phyloP scores from a whole-genome alignment of 2,888 invertebrate genomes.

The Andrena flavipes region DNA sequence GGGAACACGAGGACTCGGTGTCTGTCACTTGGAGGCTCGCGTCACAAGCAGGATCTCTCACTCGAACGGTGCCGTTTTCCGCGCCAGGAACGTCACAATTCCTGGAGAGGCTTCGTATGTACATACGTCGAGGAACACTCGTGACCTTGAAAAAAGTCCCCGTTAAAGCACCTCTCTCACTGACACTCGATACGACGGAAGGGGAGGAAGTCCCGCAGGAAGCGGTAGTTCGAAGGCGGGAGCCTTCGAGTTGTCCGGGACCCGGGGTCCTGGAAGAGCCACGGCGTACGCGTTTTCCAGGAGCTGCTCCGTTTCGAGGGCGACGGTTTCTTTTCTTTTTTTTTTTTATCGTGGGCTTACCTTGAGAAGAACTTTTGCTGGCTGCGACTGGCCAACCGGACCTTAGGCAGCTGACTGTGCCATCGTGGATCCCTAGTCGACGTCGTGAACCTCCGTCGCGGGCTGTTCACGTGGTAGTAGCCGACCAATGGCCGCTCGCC shows the following conservation, averaged over 20 bases:
- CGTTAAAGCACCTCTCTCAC: constrained; percentile 60
- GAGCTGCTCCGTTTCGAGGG: neutral
- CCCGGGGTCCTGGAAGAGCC: constrained; percentile 20
- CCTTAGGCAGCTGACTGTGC: constrained; percentile 88
- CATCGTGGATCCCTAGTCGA: constrained; percentile 83
- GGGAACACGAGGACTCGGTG: neutral
- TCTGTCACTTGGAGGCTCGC: constrained; percentile 36
- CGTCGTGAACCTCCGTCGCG: constrained; percentile 85
- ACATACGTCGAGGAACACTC: constrained; percentile 32
- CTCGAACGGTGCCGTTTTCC: constrained; percentile 5
- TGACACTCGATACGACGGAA: constrained; percentile 59
- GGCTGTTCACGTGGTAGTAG: constrained; percentile 78
- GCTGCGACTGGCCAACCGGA: constrained; percentile 86
- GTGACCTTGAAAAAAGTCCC: constrained; percentile 53
- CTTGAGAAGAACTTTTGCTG: constrained; percentile 72
- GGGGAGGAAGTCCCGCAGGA: neutral
- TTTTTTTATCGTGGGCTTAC: constrained; percentile 56
- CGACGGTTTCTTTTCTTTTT: constrained; percentile 13
- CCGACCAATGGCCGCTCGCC: constrained; percentile 64
- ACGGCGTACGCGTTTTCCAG: constrained; percentile 18
- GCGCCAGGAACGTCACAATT: constrained; percentile 14
- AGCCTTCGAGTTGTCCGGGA: constrained; percentile 16
- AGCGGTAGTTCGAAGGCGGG: constrained; percentile 9
- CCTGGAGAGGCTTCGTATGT: constrained; percentile 3
- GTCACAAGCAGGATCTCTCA: constrained; percentile 36